A percentile compares a stretch with the other conserved stretches of the same genome.
phyloP scores from a whole-genome alignment of 2,888 invertebrate genomes.

The Beris morrisii region DNA sequence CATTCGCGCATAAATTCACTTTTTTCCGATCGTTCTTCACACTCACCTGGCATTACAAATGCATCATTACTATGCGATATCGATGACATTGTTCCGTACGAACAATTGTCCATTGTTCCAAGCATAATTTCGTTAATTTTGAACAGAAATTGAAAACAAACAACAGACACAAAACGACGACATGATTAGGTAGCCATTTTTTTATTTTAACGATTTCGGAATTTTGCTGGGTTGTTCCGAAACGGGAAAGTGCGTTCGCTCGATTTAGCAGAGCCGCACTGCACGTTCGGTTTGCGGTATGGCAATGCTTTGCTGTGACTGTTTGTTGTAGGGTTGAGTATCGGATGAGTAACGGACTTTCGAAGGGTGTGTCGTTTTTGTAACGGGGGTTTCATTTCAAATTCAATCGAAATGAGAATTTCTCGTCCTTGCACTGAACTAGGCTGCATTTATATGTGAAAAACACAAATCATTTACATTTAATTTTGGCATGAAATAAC shows the following conservation, averaged over 20 bases:
- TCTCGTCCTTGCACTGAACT: too few relatives aligned
- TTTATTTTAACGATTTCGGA: background rate
- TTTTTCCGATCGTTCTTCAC: conserved; percentile 14
- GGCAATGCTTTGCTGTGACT: background rate
- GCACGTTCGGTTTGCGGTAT: background rate
- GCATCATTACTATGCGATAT: conserved; percentile 50
- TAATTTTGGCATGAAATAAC: too few relatives aligned
- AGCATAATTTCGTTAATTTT: conserved; percentile 46
- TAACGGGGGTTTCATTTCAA: too few relatives aligned
- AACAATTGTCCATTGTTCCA: conserved; percentile 55
- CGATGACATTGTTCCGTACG: conserved; percentile 53
- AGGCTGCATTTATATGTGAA: too few relatives aligned
- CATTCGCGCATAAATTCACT: background rate
- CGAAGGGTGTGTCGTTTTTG: too few relatives aligned
- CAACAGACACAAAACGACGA: conserved; percentile 28
- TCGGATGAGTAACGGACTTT: background rate
- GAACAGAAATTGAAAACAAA: conserved; percentile 15
- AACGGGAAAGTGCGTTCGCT: too few relatives aligned
- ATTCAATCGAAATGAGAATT: too few relatives aligned
- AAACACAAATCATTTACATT: too few relatives aligned
- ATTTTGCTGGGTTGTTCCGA: too few relatives aligned
- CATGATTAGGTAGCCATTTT: conserved; percentile 29
- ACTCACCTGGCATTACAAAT: conserved; percentile 55
- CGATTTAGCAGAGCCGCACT: background rate
- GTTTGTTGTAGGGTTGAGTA: background rate